Evolutionary conservation across 2,797 vertebrate genomes (phyloP), one percentile per base, ranked within the genome.

Genomic region (Sebastes melanostomus): DNA sequence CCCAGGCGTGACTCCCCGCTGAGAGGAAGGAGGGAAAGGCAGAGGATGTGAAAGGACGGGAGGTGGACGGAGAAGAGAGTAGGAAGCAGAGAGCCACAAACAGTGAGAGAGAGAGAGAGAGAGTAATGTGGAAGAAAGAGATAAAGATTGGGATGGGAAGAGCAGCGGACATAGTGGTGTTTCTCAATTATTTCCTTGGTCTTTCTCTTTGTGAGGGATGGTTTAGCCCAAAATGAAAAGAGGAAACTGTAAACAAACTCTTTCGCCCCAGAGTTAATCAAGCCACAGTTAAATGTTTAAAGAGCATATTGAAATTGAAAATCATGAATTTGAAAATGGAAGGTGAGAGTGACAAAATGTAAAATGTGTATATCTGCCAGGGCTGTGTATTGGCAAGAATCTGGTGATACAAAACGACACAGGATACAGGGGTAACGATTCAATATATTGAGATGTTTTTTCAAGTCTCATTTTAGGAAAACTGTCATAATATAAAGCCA

Each of bases 1-100:
- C 72, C 5, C n/a, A 42, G 83, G 80, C 76, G 1, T 6, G 34
- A 74, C 25, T 70, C 65, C 80, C 75, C 1, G 5, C 88, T 59
- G 81, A 71, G 75, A 86, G 68, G 69, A 71, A 27, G 14, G 77
- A 50, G 34, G 46, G 18, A 72, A 3, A 42, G 36, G 60, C 25
- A 30, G 67, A 77, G 27, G 76, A 66, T 74, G 66, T 77, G 74
- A 86, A 63, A 80, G 69, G 69, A 83, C 68, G 75, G 56, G 72
- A 80, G 71, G 82, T 84, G 89, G 78, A 76, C 71, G 36, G 27
- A 76, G 62, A 38, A 56, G 7, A 20, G 46, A 72, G 76, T 0
- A 12, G 60, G 66, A 8, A 38, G 38, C 14, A 55, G 52, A 59
- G 24, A n/a, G 58, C 13, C 3, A 61, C 8, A 63, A 56, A 58